A percentile compares a stretch with the other conserved stretches of the same genome.
phyloP scores from a whole-genome alignment of 2,888 invertebrate genomes.

The Koerneria pararmatus region DNA sequence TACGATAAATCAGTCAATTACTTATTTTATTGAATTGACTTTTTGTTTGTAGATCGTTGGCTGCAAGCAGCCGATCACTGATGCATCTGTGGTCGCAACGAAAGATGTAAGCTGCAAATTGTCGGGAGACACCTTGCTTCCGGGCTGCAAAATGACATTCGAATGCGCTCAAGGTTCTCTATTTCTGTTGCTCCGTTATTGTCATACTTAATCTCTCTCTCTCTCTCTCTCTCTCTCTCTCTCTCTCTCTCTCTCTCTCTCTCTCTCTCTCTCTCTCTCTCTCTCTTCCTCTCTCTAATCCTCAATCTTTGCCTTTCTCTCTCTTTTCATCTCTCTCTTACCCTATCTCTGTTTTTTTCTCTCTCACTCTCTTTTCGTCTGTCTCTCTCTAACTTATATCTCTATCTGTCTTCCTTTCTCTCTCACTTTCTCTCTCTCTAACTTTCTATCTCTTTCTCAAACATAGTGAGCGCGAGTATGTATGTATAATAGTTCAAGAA shows the following conservation, averaged over 20 bases:
- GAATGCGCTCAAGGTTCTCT: conserved; percentile 18
- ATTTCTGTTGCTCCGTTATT: conserved; percentile 10
- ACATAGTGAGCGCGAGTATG: too few relatives aligned
- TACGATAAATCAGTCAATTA: too few relatives aligned
- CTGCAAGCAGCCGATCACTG: background rate
- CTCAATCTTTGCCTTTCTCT: background rate
- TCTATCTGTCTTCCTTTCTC: too few relatives aligned
- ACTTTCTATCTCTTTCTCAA: too few relatives aligned
- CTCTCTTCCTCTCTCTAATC: background rate
- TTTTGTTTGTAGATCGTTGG: conserved; percentile 9
- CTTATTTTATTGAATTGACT: background rate
- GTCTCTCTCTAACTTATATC: too few relatives aligned
- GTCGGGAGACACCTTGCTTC: background rate
- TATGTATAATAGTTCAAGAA: too few relatives aligned
- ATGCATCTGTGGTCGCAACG: background rate
- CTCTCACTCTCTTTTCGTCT: too few relatives aligned
- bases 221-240: conserved; percentile 21
- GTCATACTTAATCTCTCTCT: background rate
- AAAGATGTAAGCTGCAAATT: background rate
- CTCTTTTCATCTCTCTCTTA: too few relatives aligned
- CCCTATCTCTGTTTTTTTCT: too few relatives aligned
- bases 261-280: conserved; percentile 1
- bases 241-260: conserved; percentile 13
- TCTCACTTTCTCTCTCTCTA: too few relatives aligned
- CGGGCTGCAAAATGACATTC: conserved; percentile 15